Percentiles rank a stretch among this genome's conserved stretches.
These are phyloP conservation scores for Nixonia krombeini DNA, from an alignment of 1,140 invertebrate genomes.

Conservation along the genomic window DNA sequence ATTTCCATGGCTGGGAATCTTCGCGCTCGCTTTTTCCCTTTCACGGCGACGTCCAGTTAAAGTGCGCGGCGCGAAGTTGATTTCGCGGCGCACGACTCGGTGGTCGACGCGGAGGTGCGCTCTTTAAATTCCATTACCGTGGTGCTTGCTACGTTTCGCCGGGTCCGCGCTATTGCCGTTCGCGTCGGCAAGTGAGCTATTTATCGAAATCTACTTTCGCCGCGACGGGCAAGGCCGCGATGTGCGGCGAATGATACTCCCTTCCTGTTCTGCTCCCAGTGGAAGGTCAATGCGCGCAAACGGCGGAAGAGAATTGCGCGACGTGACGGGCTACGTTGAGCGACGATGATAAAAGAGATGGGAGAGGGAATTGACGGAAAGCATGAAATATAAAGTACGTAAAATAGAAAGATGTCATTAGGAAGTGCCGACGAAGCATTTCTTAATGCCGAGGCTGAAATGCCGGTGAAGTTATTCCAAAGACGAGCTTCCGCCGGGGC, in stretches of 20 bases:
- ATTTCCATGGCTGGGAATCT: constrained; percentile 36
- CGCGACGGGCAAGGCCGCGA: too few species aligned
- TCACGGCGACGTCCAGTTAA: constrained; percentile 18
- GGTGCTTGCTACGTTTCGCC: not conserved
- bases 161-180: too few species aligned
- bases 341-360: too few species aligned
- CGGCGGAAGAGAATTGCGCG: too few species aligned
- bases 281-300: too few species aligned
- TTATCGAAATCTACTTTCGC: too few species aligned
- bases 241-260: too few species aligned
- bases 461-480: not conserved
- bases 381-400: not conserved
- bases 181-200: too few species aligned
- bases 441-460: not conserved
- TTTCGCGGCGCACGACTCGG: constrained; percentile 26
- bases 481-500: not conserved
- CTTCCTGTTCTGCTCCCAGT: too few species aligned
- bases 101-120: not conserved
- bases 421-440: not conserved
- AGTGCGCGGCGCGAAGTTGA: constrained; percentile 33
- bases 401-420: not conserved
- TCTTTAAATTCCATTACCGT: constrained; percentile 26
- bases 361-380: too few species aligned
- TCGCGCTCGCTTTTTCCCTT: constrained; percentile 12
- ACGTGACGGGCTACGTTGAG: too few species aligned